Percentiles rank a stretch among this genome's conserved stretches.
phyloP scores from a whole-genome alignment of 2,113 vertebrate genomes.

The Pseudopodoces humilis region DNA sequence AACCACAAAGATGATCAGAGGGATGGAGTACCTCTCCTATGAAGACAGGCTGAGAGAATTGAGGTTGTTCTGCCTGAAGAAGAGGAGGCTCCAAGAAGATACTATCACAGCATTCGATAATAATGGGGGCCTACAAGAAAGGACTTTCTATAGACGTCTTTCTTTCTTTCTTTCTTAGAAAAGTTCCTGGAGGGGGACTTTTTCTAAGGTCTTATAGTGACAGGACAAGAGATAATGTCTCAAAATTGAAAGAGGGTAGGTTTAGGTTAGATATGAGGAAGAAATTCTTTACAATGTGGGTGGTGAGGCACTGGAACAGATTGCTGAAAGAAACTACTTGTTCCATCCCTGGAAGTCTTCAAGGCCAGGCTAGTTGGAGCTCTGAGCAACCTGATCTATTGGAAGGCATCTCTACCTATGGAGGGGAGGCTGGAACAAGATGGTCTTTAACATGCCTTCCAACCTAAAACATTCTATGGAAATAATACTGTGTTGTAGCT shows the following conservation, averaged over 20 bases:
- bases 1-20: not conserved
- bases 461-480: not conserved
- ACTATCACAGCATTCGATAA: not conserved
- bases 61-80: not conserved
- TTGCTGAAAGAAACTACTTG: not conserved
- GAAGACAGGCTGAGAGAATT: not conserved
- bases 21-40: accelerated
- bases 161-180: too few relatives aligned
- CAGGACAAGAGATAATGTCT: not conserved
- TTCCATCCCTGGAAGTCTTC: not conserved
- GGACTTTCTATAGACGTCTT: too few relatives aligned
- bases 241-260: not conserved
- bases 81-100: not conserved
- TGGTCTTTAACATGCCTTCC: not conserved
- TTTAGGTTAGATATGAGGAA: not conserved
- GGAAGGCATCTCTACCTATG: not conserved
- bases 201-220: not conserved
- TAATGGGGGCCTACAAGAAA: not conserved
- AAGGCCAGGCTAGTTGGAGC: not conserved
- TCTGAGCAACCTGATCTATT: not conserved
- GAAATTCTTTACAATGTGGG: not conserved
- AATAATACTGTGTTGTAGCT: not conserved
- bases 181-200: too few relatives aligned
- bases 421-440: not conserved
- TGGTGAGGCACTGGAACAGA: not conserved